Percentiles rank a stretch among this genome's conserved stretches.
Conservation (phyloP, 1,140 invertebrate species). For the Atta texana region DNA sequence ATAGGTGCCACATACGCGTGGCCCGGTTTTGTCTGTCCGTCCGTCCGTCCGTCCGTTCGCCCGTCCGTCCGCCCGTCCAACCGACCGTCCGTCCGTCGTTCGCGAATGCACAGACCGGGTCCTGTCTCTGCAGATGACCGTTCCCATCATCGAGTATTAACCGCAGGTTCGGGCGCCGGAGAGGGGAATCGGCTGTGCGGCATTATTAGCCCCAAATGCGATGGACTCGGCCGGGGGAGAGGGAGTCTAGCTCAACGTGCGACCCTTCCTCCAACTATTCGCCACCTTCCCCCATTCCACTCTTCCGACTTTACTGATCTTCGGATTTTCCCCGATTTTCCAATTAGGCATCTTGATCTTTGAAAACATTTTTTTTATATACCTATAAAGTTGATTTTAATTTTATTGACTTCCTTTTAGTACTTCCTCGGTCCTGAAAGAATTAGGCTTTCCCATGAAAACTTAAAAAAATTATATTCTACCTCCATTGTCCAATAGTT, state of each 20-base stretch:
- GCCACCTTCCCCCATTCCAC: neutral
- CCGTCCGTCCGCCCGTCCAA: slow-evolving; percentile 67
- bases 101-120: slow-evolving; percentile 83
- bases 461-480: neutral
- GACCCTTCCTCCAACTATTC: slow-evolving; percentile 47
- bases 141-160: slow-evolving; percentile 87
- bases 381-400: no score
- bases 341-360: neutral
- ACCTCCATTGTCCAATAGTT: neutral
- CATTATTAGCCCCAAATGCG: slow-evolving; percentile 86
- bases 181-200: slow-evolving; percentile 78
- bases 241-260: slow-evolving; percentile 61
- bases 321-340: slow-evolving; percentile 26
- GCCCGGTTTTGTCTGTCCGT: slow-evolving; percentile 83
- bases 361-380: no score
- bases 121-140: slow-evolving; percentile 87
- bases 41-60: slow-evolving; percentile 65
- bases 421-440: neutral
- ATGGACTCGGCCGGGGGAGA: slow-evolving; percentile 78
- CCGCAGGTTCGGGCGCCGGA: slow-evolving; percentile 83
- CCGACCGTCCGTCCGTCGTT: slow-evolving; percentile 73
- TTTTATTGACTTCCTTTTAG: neutral
- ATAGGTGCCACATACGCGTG: slow-evolving; percentile 83
- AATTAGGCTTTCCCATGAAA: neutral
- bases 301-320: slow-evolving; percentile 4